These are phyloP conservation scores for Crioceris asparagi DNA, from an alignment of 2,888 invertebrate genomes.

Conservation along the genomic window DNA sequence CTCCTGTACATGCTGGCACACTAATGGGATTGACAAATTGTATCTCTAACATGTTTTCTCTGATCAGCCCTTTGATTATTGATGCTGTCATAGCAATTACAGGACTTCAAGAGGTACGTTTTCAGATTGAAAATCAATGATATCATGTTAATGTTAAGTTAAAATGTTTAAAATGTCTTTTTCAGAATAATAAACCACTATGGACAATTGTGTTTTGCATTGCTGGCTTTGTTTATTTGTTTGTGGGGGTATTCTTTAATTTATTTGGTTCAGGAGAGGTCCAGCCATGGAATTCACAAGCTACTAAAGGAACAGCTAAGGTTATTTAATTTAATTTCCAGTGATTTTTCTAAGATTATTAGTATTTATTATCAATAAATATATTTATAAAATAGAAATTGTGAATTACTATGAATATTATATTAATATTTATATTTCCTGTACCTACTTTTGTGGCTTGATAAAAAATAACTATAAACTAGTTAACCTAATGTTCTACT, in stretches of 20 bases:
- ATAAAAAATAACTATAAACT: too few relatives aligned
- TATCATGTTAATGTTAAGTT: background rate
- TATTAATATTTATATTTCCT: too few relatives aligned
- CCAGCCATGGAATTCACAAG: conserved; percentile 60
- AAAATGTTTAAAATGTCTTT: conserved; percentile 15
- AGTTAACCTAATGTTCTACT: too few relatives aligned
- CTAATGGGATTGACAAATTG: conserved; percentile 75
- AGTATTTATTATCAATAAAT: too few relatives aligned
- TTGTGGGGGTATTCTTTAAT: conserved; percentile 57
- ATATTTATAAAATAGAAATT: too few relatives aligned
- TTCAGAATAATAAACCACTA: conserved; percentile 50
- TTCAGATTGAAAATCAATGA: background rate
- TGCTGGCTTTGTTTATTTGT: conserved; percentile 56
- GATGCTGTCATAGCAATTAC: conserved; percentile 42
- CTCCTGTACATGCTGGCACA: conserved; percentile 70
- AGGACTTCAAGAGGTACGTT: conserved; percentile 48
- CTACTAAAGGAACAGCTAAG: too few relatives aligned
- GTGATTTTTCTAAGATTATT: too few relatives aligned
- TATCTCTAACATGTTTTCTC: conserved; percentile 59
- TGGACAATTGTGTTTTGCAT: conserved; percentile 71
- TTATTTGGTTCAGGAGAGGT: conserved; percentile 56
- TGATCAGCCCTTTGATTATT: conserved; percentile 61
- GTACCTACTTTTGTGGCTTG: too few relatives aligned
- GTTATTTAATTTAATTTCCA: too few relatives aligned
- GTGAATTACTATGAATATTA: too few relatives aligned